Evolutionary conservation across 2,888 invertebrate genomes (phyloP).

Genomic region (Drosophila stalkeri): DNA sequence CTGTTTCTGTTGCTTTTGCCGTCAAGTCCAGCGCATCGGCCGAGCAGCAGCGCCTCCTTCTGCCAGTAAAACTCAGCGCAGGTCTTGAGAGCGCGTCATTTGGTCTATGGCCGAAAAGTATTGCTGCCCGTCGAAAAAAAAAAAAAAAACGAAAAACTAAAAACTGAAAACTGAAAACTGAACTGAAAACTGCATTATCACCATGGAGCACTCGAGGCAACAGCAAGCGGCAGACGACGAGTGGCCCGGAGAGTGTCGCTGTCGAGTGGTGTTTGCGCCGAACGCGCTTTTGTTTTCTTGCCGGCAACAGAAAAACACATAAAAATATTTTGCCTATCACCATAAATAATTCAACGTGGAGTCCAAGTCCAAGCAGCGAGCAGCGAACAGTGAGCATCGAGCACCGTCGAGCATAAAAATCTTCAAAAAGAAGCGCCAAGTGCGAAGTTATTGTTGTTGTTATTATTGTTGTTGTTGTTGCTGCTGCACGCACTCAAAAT

Average conservation of each 20-base stretch:
- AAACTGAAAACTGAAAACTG: constrained; percentile 19
- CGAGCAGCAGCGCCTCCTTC: constrained; percentile 21
- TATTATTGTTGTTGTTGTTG: constrained; percentile 39
- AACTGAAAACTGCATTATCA: constrained; percentile 74
- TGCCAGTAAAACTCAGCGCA: constrained; percentile 14
- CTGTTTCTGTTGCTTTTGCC: constrained; percentile 19
- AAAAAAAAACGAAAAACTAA: neutral
- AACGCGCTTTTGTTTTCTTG: constrained; percentile 71
- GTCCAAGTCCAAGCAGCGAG: constrained; percentile 29
- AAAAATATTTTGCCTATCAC: constrained; percentile 81
- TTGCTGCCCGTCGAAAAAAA: constrained; percentile 24
- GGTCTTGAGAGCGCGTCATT: constrained; percentile 49
- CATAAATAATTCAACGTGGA: constrained; percentile 79
- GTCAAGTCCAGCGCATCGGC: constrained; percentile 46
- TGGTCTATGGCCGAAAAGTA: constrained; percentile 56
- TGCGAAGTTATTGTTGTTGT: constrained; percentile 63
- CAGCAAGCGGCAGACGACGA: constrained; percentile 43
- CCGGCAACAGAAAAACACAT: constrained; percentile 68
- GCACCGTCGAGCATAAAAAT: constrained; percentile 63
- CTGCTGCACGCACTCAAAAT: constrained; percentile 73
- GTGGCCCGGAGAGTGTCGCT: constrained; percentile 72
- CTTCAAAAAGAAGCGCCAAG: constrained; percentile 81
- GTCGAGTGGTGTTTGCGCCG: constrained; percentile 67
- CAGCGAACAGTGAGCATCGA: constrained; percentile 34
- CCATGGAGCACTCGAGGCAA: constrained; percentile 63